phyloP scores from a whole-genome alignment of 2,113 vertebrate genomes.

The Orycteropus afer region DNA sequence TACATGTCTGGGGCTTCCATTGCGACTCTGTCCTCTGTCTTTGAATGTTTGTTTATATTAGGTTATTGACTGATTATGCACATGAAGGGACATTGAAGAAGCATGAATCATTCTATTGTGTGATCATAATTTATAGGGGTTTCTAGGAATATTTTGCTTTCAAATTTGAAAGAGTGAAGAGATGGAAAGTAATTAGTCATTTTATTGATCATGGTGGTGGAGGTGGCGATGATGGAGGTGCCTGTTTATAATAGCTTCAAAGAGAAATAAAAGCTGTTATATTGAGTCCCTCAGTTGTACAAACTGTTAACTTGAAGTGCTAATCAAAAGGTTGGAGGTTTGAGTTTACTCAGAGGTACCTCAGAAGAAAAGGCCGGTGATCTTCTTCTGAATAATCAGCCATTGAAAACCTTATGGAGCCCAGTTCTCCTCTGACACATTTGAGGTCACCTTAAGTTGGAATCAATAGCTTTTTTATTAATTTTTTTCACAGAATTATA shows the following conservation, averaged over 20 bases:
- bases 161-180: conserved; percentile 52
- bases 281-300: not conserved
- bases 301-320: not conserved
- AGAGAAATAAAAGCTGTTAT: not conserved
- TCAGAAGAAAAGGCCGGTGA: not conserved
- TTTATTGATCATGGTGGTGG: conserved; percentile 3
- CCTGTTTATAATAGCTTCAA: not conserved
- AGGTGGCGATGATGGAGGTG: not conserved
- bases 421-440: not conserved
- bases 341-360: not conserved
- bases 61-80: conserved; percentile 68
- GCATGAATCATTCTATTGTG: conserved; percentile 41
- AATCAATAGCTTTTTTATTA: not conserved
- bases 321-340: not conserved
- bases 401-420: not conserved
- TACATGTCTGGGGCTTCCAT: conserved; percentile 45
- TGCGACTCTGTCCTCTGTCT: conserved; percentile 43
- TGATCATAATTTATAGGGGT: conserved; percentile 30
- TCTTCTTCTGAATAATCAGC: not conserved
- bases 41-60: conserved; percentile 70
- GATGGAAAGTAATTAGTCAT: conserved; percentile 31
- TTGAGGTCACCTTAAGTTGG: not conserved
- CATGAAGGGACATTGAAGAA: conserved; percentile 59
- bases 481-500: not conserved
- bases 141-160: conserved; percentile 61